These are phyloP conservation scores for Seriola dumerili DNA, from an alignment of 2,113 vertebrate species.

Conservation along the genomic window DNA sequence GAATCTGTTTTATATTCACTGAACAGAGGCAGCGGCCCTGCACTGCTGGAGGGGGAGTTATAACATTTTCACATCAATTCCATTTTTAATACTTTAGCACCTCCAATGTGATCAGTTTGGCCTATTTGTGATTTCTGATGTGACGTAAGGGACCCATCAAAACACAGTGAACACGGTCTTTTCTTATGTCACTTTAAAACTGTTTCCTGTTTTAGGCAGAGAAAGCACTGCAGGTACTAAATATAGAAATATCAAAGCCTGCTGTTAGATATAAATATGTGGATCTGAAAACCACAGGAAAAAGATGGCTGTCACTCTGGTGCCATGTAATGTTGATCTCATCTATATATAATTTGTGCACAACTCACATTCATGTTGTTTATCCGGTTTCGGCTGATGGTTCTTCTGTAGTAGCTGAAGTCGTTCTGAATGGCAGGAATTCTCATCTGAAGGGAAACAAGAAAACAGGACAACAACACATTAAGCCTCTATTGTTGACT, in stretches of 20 bases:
- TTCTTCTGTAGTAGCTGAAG: constrained; percentile 98
- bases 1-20: background rate
- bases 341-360: background rate
- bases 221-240: background rate
- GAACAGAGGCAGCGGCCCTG: background rate
- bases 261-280: background rate
- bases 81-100: background rate
- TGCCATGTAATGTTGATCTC: background rate
- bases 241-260: background rate
- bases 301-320: too few relatives aligned
- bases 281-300: background rate
- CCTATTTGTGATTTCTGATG: background rate
- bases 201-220: background rate
- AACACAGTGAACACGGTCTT: background rate
- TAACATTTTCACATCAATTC: background rate
- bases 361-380: constrained; percentile 97
- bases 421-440: constrained; percentile 99
- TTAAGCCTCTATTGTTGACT: background rate
- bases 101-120: background rate
- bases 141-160: background rate
- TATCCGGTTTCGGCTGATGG: constrained; percentile 96
- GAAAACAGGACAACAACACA: background rate
- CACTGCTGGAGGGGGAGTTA: background rate
- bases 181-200: background rate
- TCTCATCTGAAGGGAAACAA: constrained; percentile 89